Percentiles rank a stretch among this genome's conserved stretches.
phyloP scores from a whole-genome alignment of 37 sponge, comb jelly and placozoan genomes.

The Theonella swinhoei region DNA sequence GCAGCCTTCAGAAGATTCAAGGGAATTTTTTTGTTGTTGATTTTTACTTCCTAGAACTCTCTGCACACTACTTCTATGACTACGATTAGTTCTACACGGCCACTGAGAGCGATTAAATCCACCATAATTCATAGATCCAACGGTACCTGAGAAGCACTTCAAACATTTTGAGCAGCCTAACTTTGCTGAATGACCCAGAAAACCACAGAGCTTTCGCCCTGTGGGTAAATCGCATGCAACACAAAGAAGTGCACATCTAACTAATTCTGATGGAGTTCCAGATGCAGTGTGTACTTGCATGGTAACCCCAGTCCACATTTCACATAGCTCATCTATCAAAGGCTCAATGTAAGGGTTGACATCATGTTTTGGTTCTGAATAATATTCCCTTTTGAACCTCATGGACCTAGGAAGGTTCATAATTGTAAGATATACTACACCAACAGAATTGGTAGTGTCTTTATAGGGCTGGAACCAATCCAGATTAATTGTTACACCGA shows the following conservation, averaged over 20 bases:
- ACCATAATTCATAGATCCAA: constrained; percentile 15
- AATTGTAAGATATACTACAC: constrained; percentile 21
- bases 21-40: neutral
- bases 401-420: constrained; percentile 22
- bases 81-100: constrained; percentile 4
- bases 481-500: constrained; percentile 13
- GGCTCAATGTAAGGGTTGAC: constrained; percentile 20
- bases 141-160: neutral
- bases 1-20: constrained; percentile 18
- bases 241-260: too few relatives aligned
- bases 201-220: constrained; percentile 52
- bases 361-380: neutral
- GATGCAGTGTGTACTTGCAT: neutral
- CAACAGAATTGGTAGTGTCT: constrained; percentile 14
- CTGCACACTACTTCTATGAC: neutral
- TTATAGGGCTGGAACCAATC: constrained; percentile 52
- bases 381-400: constrained; percentile 21
- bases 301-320: constrained; percentile 34
- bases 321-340: constrained; percentile 25
- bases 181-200: constrained; percentile 32
- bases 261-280: neutral
- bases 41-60: neutral
- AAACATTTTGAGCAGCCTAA: constrained; percentile 45
- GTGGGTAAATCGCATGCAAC: too few relatives aligned
- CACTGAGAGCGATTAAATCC: constrained; percentile 32